Conservation (phyloP, 2,797 vertebrate species). For the Rousettus madagascariensis region DNA sequence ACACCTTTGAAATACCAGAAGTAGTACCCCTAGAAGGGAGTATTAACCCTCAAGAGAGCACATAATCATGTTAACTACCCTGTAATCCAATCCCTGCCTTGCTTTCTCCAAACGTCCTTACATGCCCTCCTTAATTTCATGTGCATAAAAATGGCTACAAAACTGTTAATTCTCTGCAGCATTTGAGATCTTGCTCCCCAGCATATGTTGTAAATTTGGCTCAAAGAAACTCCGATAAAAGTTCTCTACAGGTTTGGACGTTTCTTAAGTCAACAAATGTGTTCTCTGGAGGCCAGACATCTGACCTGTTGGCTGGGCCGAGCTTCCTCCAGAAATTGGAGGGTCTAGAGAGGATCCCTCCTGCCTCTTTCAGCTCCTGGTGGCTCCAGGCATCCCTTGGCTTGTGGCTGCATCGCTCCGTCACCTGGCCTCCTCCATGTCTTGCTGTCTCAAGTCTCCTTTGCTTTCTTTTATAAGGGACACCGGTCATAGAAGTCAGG, state of each 20-base stretch:
- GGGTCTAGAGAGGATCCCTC: neutral
- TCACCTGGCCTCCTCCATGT: rapidly evolving
- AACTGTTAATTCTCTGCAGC: neutral
- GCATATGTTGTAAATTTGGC: neutral
- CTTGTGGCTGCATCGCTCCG: neutral
- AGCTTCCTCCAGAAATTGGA: too few species aligned
- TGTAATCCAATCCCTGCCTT: neutral
- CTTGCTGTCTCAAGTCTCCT: neutral
- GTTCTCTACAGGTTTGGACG: neutral
- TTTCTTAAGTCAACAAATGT: neutral
- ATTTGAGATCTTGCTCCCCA: neutral
- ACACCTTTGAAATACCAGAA: neutral
- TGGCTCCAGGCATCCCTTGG: rapidly evolving
- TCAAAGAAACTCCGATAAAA: neutral
- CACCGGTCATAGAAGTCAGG: neutral
- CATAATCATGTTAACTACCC: too few species aligned
- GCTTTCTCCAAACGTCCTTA: neutral
- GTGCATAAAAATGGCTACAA: neutral
- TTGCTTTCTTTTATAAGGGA: neutral
- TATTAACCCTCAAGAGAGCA: too few species aligned
- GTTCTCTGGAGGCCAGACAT: neutral
- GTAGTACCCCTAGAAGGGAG: neutral
- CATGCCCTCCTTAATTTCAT: neutral
- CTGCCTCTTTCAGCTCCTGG: neutral
- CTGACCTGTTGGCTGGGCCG: neutral